Conservation (phyloP, 2,888 invertebrate species). For the Drosophila phalerata region DNA sequence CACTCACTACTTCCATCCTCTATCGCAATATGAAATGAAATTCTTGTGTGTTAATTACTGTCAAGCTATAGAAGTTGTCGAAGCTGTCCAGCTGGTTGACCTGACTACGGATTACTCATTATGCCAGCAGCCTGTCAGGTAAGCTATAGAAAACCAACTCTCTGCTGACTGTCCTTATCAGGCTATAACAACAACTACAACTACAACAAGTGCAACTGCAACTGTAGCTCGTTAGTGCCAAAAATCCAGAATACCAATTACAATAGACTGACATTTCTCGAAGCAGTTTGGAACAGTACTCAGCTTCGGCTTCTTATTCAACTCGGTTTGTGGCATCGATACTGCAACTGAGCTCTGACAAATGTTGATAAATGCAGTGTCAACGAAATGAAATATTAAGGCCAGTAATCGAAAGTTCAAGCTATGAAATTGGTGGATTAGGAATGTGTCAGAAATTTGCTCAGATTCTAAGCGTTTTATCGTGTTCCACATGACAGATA, state of each 20-base stretch:
- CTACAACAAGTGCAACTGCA: conserved; percentile 18
- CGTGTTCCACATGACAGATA: conserved; percentile 34
- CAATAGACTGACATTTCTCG: conserved; percentile 36
- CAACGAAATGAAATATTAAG: conserved; percentile 52
- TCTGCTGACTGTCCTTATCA: conserved; percentile 14
- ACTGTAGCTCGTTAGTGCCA: conserved; percentile 40
- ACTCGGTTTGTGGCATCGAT: conserved; percentile 31
- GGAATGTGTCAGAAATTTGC: conserved; percentile 38
- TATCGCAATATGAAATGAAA: neutral
- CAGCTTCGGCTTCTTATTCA: neutral
- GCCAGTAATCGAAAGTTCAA: conserved; percentile 30
- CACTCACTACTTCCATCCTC: no score
- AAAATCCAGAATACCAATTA: conserved; percentile 49
- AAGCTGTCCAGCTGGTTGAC: conserved; percentile 12
- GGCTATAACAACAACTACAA: conserved; percentile 21
- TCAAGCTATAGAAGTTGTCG: conserved; percentile 26
- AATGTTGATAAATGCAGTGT: conserved; percentile 60
- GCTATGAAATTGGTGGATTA: conserved; percentile 44
- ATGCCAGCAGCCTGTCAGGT: conserved; percentile 30
- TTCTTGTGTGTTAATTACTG: conserved; percentile 55
- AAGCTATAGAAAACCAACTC: conserved; percentile 15
- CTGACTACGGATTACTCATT: conserved; percentile 18
- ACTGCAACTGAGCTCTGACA: conserved; percentile 27
- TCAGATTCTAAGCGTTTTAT: conserved; percentile 28
- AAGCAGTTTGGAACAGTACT: conserved; percentile 13